A percentile compares a stretch with the other conserved stretches of the same genome.
These are phyloP conservation scores for Sciurus carolinensis DNA, from an alignment of 2,797 vertebrate species.

Conservation along the genomic window DNA sequence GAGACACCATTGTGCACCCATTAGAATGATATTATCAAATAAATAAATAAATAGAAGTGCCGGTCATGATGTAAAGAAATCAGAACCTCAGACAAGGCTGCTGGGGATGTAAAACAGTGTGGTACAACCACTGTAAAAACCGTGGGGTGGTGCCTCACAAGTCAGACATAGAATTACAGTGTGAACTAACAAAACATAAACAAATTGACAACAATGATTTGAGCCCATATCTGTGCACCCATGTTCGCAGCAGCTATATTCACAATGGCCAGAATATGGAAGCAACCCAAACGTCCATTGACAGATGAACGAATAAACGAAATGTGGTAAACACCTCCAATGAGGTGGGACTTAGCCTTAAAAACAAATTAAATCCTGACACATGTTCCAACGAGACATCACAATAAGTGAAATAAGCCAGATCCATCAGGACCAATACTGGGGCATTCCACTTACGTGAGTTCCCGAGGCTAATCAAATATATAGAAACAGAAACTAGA, in stretches of 20 bases:
- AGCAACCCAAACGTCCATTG: background rate
- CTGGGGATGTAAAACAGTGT: background rate
- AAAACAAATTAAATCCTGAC: background rate
- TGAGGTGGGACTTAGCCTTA: background rate
- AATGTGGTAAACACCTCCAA: background rate
- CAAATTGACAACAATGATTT: background rate
- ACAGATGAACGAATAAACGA: background rate
- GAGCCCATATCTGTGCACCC: background rate
- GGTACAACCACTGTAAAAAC: background rate
- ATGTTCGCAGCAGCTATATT: background rate
- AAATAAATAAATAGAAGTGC: background rate
- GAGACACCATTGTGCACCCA: background rate
- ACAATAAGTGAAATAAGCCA: background rate
- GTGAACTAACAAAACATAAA: background rate
- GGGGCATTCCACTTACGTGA: background rate
- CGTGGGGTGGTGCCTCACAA: background rate
- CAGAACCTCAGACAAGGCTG: background rate
- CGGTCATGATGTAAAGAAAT: background rate
- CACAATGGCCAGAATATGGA: background rate
- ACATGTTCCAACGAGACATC: background rate
- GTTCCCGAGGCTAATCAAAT: background rate
- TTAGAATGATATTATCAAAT: background rate
- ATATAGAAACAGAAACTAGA: background rate
- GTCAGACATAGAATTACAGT: background rate
- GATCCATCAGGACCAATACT: background rate